Percentiles rank a stretch among this genome's conserved stretches.
These are phyloP conservation scores for Oscheius sp. DNA, from an alignment of 1,140 invertebrate species.

Conservation along the genomic window DNA sequence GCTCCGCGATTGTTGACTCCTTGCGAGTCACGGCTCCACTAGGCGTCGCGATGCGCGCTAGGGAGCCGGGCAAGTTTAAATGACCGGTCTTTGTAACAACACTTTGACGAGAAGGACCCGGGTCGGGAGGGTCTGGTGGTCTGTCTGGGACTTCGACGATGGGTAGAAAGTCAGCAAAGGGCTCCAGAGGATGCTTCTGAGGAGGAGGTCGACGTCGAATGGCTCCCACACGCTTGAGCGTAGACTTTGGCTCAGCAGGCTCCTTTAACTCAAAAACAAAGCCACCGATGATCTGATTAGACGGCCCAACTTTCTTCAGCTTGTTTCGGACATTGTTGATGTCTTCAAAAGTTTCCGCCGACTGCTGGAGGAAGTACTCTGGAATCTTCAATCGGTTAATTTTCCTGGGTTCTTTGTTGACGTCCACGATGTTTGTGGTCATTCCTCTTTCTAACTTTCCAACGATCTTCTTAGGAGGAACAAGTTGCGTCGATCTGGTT, in stretches of 20 bases:
- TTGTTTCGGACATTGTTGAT: conserved; percentile 18
- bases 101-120: conserved; percentile 21
- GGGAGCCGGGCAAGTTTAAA: conserved; percentile 39
- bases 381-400: conserved; percentile 30
- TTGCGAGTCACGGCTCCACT: conserved; percentile 32
- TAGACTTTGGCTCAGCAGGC: neutral
- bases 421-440: conserved; percentile 9
- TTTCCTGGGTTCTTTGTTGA: conserved; percentile 12
- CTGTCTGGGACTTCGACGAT: too few relatives aligned
- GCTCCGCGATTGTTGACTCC: conserved; percentile 28
- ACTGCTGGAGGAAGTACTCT: conserved; percentile 28
- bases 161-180: conserved; percentile 3
- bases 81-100: conserved; percentile 19
- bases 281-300: conserved; percentile 16
- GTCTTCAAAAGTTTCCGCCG: conserved; percentile 23
- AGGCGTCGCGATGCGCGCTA: conserved; percentile 30
- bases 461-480: conserved; percentile 5
- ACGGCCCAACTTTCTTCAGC: conserved; percentile 18
- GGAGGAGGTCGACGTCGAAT: conserved; percentile 6
- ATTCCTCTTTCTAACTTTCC: conserved; percentile 27
- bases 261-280: conserved; percentile 18
- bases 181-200: neutral
- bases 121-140: conserved; percentile 26
- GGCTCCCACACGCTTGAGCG: conserved; percentile 3
- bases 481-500: conserved; percentile 12